Conservation (phyloP, 2,113 vertebrate genomes). For the Antidorcas marsupialis region DNA sequence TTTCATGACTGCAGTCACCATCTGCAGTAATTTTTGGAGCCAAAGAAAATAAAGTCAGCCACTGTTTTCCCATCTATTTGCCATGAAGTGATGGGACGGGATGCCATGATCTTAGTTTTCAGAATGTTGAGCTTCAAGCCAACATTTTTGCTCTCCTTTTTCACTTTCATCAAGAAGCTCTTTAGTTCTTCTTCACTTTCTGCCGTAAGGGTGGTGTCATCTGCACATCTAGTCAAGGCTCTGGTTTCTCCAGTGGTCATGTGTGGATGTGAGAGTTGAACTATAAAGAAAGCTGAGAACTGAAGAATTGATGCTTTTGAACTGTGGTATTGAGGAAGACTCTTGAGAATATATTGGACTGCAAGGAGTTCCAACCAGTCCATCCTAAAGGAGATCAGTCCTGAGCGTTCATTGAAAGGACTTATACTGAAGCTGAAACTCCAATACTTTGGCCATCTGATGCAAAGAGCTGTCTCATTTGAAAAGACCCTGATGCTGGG, state of each 20-base stretch:
- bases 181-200: not conserved
- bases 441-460: too few relatives aligned
- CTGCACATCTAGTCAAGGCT: not conserved
- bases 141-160: not conserved
- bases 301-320: not conserved
- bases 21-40: not conserved
- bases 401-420: too few relatives aligned
- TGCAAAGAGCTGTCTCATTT: too few relatives aligned
- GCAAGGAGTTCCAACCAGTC: too few relatives aligned
- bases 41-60: not conserved
- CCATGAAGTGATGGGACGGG: fast-evolving
- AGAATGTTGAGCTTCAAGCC: not conserved
- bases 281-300: not conserved
- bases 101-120: not conserved
- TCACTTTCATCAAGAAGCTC: not conserved
- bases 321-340: not conserved
- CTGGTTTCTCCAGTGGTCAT: not conserved
- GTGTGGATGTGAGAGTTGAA: not conserved
- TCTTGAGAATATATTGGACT: too few relatives aligned
- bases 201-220: not conserved
- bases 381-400: too few relatives aligned
- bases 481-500: too few relatives aligned
- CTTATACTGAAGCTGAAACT: too few relatives aligned
- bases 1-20: not conserved
- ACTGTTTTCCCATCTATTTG: not conserved